Evolutionary conservation across 2,113 vertebrate species (phyloP).

Genomic region (Brachionichthys hirsutus): DNA sequence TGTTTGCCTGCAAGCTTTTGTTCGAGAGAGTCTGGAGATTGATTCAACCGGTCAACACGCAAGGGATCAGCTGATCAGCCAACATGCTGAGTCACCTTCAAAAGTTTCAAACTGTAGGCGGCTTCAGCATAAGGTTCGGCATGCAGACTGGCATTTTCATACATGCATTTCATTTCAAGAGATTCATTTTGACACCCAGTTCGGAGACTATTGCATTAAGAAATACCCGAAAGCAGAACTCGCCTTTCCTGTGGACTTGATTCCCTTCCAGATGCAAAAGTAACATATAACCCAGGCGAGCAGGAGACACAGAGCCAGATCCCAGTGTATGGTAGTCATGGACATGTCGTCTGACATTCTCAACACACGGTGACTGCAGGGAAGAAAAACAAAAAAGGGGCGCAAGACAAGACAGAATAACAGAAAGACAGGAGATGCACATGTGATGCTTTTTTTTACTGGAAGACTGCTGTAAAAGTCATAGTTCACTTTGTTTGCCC

Average conservation of each 20-base stretch:
- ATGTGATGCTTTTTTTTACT: not conserved
- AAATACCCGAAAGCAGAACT: conserved; percentile 10
- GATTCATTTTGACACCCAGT: too few species aligned
- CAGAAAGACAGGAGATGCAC: not conserved
- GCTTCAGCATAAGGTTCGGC: too few species aligned
- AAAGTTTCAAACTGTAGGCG: too few species aligned
- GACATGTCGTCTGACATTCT: conserved; percentile 73
- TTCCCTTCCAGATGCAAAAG: conserved; percentile 85
- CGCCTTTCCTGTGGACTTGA: conserved; percentile 83
- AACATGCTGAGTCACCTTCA: too few species aligned
- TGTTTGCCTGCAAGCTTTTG: too few species aligned
- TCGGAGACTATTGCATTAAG: too few species aligned
- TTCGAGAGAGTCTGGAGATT: too few species aligned
- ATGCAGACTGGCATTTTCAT: too few species aligned
- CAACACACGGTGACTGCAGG: conserved; percentile 80
- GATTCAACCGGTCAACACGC: too few species aligned
- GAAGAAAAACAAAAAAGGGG: not conserved
- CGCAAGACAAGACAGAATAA: not conserved
- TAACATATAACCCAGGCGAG: conserved; percentile 81
- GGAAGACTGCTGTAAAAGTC: not conserved
- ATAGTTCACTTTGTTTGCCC: not conserved
- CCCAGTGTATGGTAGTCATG: conserved; percentile 76
- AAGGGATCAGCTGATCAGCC: too few species aligned
- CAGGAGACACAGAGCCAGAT: conserved; percentile 79
- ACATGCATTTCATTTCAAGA: too few species aligned